Evolutionary conservation across 2,113 vertebrate genomes (phyloP).

Genomic region (Siphamia tubifer): DNA sequence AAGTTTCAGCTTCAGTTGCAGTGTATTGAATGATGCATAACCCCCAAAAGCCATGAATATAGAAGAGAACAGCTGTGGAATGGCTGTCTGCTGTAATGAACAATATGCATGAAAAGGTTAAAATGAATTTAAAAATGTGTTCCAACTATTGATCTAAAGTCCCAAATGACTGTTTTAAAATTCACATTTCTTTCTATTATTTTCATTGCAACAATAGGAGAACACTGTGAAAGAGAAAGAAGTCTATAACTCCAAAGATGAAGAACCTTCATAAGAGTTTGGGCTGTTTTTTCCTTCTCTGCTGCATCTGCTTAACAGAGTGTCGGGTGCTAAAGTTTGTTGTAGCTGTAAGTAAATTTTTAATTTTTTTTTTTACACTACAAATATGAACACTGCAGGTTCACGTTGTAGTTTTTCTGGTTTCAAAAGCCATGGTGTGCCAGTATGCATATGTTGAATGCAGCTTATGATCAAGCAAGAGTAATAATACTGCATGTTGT

Average conservation of each 20-base stretch:
- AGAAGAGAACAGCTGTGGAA: too few species aligned
- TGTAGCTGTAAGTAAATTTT: constrained; percentile 47
- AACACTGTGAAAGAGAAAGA: background rate
- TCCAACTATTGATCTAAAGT: background rate
- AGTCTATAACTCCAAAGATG: constrained; percentile 31
- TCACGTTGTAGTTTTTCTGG: too few species aligned
- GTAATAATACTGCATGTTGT: constrained; percentile 19
- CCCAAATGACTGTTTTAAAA: background rate
- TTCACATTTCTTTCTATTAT: background rate
- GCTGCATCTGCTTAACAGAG: constrained; percentile 33
- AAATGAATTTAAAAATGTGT: too few species aligned
- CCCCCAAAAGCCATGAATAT: too few species aligned
- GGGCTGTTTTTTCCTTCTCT: constrained; percentile 44
- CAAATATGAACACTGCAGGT: too few species aligned
- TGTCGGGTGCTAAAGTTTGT: constrained; percentile 69
- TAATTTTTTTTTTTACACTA: too few species aligned
- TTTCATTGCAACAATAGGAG: background rate
- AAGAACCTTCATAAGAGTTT: constrained; percentile 21
- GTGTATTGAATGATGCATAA: too few species aligned
- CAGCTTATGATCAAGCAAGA: constrained; percentile 2
- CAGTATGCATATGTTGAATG: constrained; percentile 3
- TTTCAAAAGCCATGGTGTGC: too few species aligned
- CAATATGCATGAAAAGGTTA: too few species aligned
- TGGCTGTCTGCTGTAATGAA: too few species aligned
- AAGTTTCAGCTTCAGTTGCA: too few species aligned